Base-by-base conservation (phyloP, 2,113 vertebrate genomes). In the Pollachius pollachius region DNA sequence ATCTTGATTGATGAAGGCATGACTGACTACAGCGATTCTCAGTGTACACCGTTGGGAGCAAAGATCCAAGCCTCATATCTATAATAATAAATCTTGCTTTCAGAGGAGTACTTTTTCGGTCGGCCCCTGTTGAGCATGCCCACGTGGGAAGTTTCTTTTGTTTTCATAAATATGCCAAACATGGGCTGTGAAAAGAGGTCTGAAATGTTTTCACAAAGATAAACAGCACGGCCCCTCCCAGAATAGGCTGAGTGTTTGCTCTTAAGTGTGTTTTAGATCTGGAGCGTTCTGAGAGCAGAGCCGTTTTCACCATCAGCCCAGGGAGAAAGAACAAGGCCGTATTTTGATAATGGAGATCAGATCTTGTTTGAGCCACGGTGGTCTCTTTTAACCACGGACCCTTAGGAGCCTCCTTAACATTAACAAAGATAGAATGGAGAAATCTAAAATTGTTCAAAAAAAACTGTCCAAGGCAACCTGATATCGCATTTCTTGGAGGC, bases 111-210 rank as follows among this genome's bases (percentile, higher is more conserved):
- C 13, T n/a, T 15, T 15, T 41, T 64, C 41, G 18, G 4, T n/a
- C 5, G 48, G 37, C 23, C 56, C 17, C 5, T 9, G 15, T 59
- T 34, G 52, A 59, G 60, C 56, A 57, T 5, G 11, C 62, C 69
- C 61, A 70, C 62, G 65, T 41, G 70, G 71, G 68, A 54, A 64
- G 52, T 61, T 64, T 69, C 56, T 15, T 70, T 80, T 67, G 72
- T 73, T 71, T 73, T 67, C 34, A 61, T 69, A 71, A 78, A 81
- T 60, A 74, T 71, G 72, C 16, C 74, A 74, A 15, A 69, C 70
- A 71, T 63, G 52, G 25, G 9, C 17, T 66, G 25, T 64, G 21
- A 68, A 13, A 76, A 67, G 34, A 52, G 30, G 30, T 34, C 57
- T 67, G 27, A 58, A 72, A 61, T 70, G 68, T 83, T 80, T 70